A percentile compares a stretch with the other conserved stretches of the same genome.
Evolutionary conservation across 2,888 invertebrate species (phyloP).

Genomic region (Tenthredo scrophulariae): DNA sequence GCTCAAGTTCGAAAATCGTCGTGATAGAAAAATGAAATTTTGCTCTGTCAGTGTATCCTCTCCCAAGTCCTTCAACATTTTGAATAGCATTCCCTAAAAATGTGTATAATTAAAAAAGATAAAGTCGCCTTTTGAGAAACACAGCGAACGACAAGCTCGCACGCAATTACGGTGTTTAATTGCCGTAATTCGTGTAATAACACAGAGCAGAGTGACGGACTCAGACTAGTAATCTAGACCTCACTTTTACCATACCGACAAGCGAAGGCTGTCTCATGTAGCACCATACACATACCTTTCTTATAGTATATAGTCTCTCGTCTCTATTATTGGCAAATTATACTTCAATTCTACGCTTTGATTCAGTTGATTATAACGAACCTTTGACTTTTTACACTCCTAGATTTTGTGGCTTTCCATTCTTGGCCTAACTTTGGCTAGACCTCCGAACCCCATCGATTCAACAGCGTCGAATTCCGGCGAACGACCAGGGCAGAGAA

Average conservation of each 20-base stretch:
- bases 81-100: background rate
- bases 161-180: slow-evolving; percentile 27
- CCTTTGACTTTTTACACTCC: slow-evolving; percentile 41
- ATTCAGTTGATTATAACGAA: slow-evolving; percentile 21
- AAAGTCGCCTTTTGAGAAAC: background rate
- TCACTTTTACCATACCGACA: slow-evolving; percentile 30
- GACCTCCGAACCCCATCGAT: slow-evolving; percentile 43
- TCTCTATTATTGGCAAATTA: slow-evolving; percentile 11
- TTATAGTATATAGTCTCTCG: background rate
- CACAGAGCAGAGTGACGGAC: background rate
- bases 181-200: slow-evolving; percentile 31
- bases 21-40: background rate
- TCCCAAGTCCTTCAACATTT: background rate
- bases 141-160: background rate
- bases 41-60: background rate
- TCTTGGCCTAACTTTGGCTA: slow-evolving; percentile 47
- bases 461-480: background rate
- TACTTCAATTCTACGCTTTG: background rate
- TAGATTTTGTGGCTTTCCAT: slow-evolving; percentile 51
- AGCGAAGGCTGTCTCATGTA: background rate
- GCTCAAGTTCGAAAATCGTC: background rate
- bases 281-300: background rate
- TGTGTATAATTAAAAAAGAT: slow-evolving; percentile 4
- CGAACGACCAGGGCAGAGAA: slow-evolving; percentile 10
- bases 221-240: slow-evolving; percentile 19